Evolutionary conservation across 1,140 invertebrate species (phyloP).

Genomic region (Calephelis nemesis): DNA sequence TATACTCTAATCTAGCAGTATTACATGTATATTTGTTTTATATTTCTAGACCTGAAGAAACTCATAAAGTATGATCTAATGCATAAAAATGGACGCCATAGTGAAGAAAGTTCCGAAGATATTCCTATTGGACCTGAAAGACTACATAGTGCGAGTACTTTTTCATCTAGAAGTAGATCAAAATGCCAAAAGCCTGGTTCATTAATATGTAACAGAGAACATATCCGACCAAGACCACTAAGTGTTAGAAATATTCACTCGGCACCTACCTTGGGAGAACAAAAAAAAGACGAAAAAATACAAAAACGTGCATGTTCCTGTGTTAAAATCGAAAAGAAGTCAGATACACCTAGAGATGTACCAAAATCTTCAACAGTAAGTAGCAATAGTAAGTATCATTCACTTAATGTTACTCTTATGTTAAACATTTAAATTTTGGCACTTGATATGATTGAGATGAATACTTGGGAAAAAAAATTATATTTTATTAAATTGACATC

Average conservation of each 20-base stretch:
- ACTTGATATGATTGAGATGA: too few relatives aligned
- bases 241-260: conserved; percentile 48
- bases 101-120: conserved; percentile 31
- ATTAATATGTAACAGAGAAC: conserved; percentile 49
- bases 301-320: conserved; percentile 56
- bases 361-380: conserved; percentile 39
- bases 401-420: too few relatives aligned
- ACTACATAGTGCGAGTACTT: conserved; percentile 72
- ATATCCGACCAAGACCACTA: conserved; percentile 36
- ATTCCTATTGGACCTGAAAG: conserved; percentile 60
- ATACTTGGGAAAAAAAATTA: too few relatives aligned
- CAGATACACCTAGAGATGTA: conserved; percentile 39
- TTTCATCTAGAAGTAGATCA: conserved; percentile 65
- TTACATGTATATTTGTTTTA: not conserved
- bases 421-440: too few relatives aligned
- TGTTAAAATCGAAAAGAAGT: conserved; percentile 47
- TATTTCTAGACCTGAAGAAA: conserved; percentile 79
- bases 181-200: conserved; percentile 40
- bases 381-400: conserved; percentile 59
- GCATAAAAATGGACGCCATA: conserved; percentile 41
- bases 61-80: conserved; percentile 79
- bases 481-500: too few relatives aligned
- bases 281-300: conserved; percentile 37
- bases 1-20: too few relatives aligned
- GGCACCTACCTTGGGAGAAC: conserved; percentile 46